Conservation (phyloP, 2,888 invertebrate genomes). For the Epirrhoe tristata region DNA sequence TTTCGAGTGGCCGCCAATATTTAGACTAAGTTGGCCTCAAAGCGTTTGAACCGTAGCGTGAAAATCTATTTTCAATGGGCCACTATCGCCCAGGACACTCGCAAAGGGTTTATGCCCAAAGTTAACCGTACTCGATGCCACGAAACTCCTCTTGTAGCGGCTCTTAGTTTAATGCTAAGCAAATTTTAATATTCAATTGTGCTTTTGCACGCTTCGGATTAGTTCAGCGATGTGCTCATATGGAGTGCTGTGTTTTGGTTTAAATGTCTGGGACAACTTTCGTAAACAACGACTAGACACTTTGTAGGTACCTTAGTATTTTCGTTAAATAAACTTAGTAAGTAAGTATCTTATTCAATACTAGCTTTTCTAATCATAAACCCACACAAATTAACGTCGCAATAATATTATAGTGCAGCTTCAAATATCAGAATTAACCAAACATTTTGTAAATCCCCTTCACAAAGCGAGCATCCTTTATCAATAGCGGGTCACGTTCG, state of each 20-base stretch:
- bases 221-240: constrained; percentile 31
- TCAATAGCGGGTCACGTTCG: constrained; percentile 66
- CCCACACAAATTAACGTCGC: background rate
- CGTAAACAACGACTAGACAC: constrained; percentile 21
- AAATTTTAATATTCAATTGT: constrained; percentile 84
- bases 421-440: constrained; percentile 36
- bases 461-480: constrained; percentile 47
- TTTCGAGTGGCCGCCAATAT: constrained; percentile 60
- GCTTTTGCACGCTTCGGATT: constrained; percentile 61
- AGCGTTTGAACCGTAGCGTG: constrained; percentile 76
- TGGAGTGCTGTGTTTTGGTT: constrained; percentile 33
- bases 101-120: constrained; percentile 78
- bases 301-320: constrained; percentile 13
- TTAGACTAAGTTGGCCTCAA: constrained; percentile 75
- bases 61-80: constrained; percentile 84
- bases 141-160: constrained; percentile 68
- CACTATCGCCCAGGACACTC: constrained; percentile 81
- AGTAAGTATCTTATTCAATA: background rate
- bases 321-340: constrained; percentile 1
- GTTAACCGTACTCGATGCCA: constrained; percentile 75
- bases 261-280: constrained; percentile 32
- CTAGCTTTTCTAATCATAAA: background rate
- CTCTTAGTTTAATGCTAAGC: constrained; percentile 77
- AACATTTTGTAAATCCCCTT: constrained; percentile 34
- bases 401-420: constrained; percentile 8